Conservation (phyloP, 2,113 vertebrate species). For the Leucopternis melanops region DNA sequence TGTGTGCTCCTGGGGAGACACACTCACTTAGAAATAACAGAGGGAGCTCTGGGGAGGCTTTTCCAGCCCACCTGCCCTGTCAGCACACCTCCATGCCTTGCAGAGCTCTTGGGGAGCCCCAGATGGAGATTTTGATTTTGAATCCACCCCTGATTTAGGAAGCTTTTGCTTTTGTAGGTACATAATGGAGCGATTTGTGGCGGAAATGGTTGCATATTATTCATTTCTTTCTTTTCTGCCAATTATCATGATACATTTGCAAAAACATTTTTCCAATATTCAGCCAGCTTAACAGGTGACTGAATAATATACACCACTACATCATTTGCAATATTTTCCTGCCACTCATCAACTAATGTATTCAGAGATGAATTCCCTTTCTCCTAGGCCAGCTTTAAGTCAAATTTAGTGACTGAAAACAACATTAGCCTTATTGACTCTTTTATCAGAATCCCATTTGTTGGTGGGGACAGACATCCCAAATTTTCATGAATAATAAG, state of each 20-base stretch:
- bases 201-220: background rate
- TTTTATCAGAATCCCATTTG: background rate
- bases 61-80: background rate
- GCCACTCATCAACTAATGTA: slow-evolving; percentile 42
- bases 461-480: background rate
- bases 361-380: slow-evolving; percentile 2
- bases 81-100: background rate
- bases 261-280: background rate
- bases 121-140: background rate
- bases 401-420: slow-evolving; percentile 41
- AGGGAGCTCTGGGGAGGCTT: background rate
- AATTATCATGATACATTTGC: background rate
- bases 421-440: slow-evolving; percentile 28
- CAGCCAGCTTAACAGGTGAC: slow-evolving; percentile 16
- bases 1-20: background rate
- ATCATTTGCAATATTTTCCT: slow-evolving; percentile 33
- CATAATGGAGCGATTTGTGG: background rate
- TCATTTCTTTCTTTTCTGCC: background rate
- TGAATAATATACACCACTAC: background rate
- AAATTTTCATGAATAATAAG: background rate
- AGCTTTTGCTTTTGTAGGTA: background rate
- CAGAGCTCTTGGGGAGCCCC: background rate
- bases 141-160: background rate
- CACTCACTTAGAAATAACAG: background rate
- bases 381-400: slow-evolving; percentile 1